A percentile compares a stretch with the other conserved stretches of the same genome.
Evolutionary conservation across 2,888 invertebrate genomes (phyloP).

Genomic region (Pterostichus niger): DNA sequence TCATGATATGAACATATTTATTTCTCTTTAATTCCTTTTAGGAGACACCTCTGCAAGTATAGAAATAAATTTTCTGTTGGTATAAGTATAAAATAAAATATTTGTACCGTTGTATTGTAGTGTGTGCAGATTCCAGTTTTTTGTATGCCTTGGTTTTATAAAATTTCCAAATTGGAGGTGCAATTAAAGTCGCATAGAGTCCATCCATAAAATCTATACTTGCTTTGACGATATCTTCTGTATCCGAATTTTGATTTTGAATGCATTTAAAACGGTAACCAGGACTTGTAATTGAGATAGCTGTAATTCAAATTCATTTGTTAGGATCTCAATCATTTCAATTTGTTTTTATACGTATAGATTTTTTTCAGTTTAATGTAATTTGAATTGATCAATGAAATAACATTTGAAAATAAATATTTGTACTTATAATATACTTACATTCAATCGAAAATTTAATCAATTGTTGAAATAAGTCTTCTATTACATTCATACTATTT

Average conservation of each 20-base stretch:
- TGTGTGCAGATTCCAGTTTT: constrained; percentile 78
- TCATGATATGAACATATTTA: too few relatives aligned
- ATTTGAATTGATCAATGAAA: background rate
- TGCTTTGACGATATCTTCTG: constrained; percentile 76
- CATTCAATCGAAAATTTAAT: constrained; percentile 77
- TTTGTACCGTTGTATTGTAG: constrained; percentile 75
- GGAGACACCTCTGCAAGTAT: too few relatives aligned
- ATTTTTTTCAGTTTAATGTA: background rate
- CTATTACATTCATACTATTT: constrained; percentile 71
- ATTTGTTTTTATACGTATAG: too few relatives aligned
- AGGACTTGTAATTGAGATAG: constrained; percentile 79
- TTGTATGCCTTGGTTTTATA: constrained; percentile 78
- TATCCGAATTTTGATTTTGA: constrained; percentile 71
- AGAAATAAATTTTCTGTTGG: too few relatives aligned
- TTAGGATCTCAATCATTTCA: background rate
- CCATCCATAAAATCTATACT: constrained; percentile 78
- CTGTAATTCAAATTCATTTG: constrained; percentile 72
- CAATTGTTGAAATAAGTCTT: constrained; percentile 75
- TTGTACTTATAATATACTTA: too few relatives aligned
- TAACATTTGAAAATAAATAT: too few relatives aligned
- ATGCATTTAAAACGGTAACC: constrained; percentile 77
- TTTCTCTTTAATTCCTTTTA: too few relatives aligned
- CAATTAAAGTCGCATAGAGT: constrained; percentile 77
- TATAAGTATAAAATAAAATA: background rate
- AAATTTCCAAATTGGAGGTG: constrained; percentile 78